Conservation (phyloP, 2,888 invertebrate species). For the Colletes collaris region DNA sequence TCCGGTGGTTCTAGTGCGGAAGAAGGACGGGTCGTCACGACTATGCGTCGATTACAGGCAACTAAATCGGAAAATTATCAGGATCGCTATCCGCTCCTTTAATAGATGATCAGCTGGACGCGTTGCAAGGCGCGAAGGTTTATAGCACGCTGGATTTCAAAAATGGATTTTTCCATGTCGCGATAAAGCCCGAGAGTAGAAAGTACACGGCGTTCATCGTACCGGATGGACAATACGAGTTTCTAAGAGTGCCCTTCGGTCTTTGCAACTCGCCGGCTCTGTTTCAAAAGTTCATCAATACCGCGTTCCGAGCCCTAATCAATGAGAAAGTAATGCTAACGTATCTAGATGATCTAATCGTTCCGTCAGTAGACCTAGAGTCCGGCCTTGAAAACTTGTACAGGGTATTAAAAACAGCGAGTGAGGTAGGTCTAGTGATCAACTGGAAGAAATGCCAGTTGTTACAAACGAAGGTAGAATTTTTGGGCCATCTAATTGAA, state of each 20-base stretch:
- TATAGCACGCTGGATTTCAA: slow-evolving; percentile 64
- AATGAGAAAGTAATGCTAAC: slow-evolving; percentile 1
- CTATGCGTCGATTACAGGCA: slow-evolving; percentile 65
- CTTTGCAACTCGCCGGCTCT: not conserved
- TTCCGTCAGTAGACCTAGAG: not conserved
- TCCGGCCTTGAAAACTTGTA: not conserved
- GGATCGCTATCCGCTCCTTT: slow-evolving; percentile 73
- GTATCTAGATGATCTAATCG: slow-evolving; percentile 11
- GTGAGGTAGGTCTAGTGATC: not conserved
- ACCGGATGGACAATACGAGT: not conserved
- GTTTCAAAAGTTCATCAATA: slow-evolving; percentile 10
- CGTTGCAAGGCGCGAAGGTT: slow-evolving; percentile 13
- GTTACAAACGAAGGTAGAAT: slow-evolving; percentile 18
- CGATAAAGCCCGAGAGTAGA: slow-evolving; percentile 54
- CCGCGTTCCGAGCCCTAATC: slow-evolving; percentile 4
- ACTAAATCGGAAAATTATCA: slow-evolving; percentile 66
- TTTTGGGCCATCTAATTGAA: slow-evolving; percentile 2
- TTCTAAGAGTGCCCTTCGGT: not conserved
- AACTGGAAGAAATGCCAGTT: slow-evolving; percentile 20
- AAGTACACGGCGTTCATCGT: slow-evolving; percentile 64
- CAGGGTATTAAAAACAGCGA: not conserved
- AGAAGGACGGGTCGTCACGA: slow-evolving; percentile 28
- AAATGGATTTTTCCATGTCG: slow-evolving; percentile 69
- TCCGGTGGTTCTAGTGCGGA: slow-evolving; percentile 14
- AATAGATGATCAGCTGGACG: slow-evolving; percentile 33